phyloP scores from a whole-genome alignment of 2,888 invertebrate species.

The Pycnomerus fuliginosus region DNA sequence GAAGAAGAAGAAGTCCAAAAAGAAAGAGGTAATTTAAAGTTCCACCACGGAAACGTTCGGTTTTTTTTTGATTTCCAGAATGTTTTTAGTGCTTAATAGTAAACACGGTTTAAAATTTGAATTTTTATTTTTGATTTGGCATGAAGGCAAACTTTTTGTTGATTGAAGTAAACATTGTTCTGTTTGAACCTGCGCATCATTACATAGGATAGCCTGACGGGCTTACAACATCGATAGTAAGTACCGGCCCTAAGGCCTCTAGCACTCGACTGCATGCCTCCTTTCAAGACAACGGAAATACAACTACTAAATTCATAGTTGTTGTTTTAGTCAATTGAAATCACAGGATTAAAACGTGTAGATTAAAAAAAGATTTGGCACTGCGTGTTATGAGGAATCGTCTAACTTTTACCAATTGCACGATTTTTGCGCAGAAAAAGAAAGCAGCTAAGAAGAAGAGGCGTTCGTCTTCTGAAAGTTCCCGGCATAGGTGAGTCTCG shows the following conservation, averaged over 20 bases:
- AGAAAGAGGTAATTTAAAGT: slow-evolving; percentile 52
- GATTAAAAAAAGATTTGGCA: background rate
- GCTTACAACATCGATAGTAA: slow-evolving; percentile 48
- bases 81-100: background rate
- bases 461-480: slow-evolving; percentile 57
- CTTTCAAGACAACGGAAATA: slow-evolving; percentile 17
- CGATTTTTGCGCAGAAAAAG: slow-evolving; percentile 56
- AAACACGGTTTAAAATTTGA: slow-evolving; percentile 1
- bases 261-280: slow-evolving; percentile 48
- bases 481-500: slow-evolving; percentile 58
- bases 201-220: slow-evolving; percentile 69
- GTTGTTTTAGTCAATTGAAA: background rate
- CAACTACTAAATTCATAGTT: slow-evolving; percentile 11
- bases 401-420: background rate
- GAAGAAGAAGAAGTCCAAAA: slow-evolving; percentile 53
- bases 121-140: slow-evolving; percentile 32
- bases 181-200: slow-evolving; percentile 75
- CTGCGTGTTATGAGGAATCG: background rate
- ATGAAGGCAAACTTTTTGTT: slow-evolving; percentile 41
- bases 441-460: slow-evolving; percentile 55
- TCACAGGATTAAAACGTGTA: slow-evolving; percentile 5
- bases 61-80: slow-evolving; percentile 1
- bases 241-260: slow-evolving; percentile 45
- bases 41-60: background rate
- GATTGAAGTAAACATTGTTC: slow-evolving; percentile 66